Evolutionary conservation across 2,797 vertebrate species (phyloP).

Genomic region (Serranus cabrilla): DNA sequence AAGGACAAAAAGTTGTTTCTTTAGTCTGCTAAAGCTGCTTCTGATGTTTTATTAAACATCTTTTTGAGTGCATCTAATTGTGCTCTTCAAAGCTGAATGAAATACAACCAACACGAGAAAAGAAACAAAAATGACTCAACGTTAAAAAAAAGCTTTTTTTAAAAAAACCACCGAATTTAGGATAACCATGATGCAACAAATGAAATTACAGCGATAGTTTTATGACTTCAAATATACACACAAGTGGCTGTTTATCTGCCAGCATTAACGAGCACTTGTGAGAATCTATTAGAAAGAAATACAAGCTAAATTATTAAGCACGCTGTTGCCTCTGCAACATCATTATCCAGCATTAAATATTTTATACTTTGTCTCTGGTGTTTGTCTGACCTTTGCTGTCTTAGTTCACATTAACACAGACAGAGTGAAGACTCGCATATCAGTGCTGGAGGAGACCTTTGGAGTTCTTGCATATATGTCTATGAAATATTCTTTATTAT

Average conservation of each 20-base stretch:
- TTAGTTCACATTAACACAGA: constrained; percentile 8
- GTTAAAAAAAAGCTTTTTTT: neutral
- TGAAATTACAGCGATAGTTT: constrained; percentile 17
- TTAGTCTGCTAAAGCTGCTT: neutral
- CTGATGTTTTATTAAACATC: constrained; percentile 7
- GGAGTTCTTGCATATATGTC: neutral
- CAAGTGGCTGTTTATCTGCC: constrained; percentile 17
- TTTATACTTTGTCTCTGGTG: constrained; percentile 28
- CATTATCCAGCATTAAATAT: constrained; percentile 44
- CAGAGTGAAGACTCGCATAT: neutral
- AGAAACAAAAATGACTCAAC: neutral
- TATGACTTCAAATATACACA: neutral
- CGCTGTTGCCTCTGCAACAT: constrained; percentile 25
- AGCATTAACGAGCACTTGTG: constrained; percentile 29
- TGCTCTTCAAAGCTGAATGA: neutral
- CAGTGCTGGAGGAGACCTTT: neutral
- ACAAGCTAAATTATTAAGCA: constrained; percentile 61
- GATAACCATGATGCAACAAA: constrained; percentile 39
- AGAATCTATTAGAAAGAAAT: constrained; percentile 28
- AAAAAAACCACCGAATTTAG: constrained; percentile 8
- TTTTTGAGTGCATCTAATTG: neutral
- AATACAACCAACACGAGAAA: neutral
- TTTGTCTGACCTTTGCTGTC: constrained; percentile 41
- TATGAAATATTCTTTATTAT: neutral
- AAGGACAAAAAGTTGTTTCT: neutral